phyloP scores from a whole-genome alignment of 64 coral and sea anemone genomes.

The Dendrophyllia cribrosa region DNA sequence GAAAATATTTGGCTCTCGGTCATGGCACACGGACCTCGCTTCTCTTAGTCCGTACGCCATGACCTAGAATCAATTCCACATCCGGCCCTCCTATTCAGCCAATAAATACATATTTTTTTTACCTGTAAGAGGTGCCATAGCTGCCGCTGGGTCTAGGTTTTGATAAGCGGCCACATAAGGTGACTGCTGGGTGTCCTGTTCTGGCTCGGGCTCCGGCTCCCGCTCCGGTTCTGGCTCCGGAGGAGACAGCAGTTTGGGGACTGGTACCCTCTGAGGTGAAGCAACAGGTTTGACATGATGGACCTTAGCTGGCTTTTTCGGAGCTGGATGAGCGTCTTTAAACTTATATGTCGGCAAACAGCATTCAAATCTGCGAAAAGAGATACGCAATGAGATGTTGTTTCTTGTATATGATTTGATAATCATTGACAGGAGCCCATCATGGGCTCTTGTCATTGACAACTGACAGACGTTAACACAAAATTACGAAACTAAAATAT shows the following conservation, averaged over 20 bases:
- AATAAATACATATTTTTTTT: too few species aligned
- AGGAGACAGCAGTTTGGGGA: constrained; percentile 16
- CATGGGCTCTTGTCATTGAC: too few species aligned
- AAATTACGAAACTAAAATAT: too few species aligned
- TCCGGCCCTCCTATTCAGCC: too few species aligned
- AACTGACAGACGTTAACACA: too few species aligned
- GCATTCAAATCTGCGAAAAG: constrained; percentile 53
- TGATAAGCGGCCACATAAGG: constrained; percentile 3
- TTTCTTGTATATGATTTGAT: not conserved
- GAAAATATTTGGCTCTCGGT: too few species aligned
- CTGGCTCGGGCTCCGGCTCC: not conserved
- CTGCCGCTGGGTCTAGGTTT: not conserved
- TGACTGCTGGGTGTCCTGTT: not conserved
- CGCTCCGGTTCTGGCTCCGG: not conserved
- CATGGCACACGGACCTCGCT: too few species aligned
- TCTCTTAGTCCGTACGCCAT: too few species aligned
- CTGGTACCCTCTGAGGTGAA: constrained; percentile 29
- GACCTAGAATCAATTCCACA: too few species aligned
- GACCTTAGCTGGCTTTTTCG: constrained; percentile 18
- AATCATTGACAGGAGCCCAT: too few species aligned
- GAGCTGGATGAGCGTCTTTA: constrained; percentile 45
- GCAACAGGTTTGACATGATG: constrained; percentile 59
- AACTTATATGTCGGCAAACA: constrained; percentile 66
- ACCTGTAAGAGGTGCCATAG: not conserved
- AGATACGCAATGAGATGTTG: not conserved